Evolutionary conservation across 2,888 invertebrate genomes (phyloP).

Genomic region (Agrochola lota): DNA sequence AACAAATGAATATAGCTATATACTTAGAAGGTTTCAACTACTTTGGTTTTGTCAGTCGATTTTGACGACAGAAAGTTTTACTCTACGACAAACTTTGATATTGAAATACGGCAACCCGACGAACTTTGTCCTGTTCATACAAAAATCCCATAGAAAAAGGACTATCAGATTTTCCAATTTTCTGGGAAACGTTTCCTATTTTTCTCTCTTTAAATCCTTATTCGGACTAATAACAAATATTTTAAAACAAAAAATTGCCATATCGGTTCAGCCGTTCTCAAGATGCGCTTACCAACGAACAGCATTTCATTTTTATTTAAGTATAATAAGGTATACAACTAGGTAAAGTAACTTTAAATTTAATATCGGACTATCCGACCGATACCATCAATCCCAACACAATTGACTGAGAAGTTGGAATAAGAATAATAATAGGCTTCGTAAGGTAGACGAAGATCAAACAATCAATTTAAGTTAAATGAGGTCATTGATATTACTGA

Average conservation of each 20-base stretch:
- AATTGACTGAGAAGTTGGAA: constrained; percentile 2
- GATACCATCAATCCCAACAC: not conserved
- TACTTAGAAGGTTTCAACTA: not conserved
- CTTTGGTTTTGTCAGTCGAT: constrained; percentile 34
- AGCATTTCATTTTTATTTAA: not conserved
- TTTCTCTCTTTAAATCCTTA: not conserved
- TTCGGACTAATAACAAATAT: not conserved
- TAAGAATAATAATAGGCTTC: not conserved
- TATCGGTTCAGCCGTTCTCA: not conserved
- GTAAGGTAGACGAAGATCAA: not conserved
- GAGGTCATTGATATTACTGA: constrained; percentile 40
- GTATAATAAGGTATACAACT: not conserved
- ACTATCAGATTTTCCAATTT: not conserved
- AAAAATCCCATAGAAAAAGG: not conserved
- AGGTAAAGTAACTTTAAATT: not conserved
- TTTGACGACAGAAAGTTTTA: constrained; percentile 29
- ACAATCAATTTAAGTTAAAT: constrained; percentile 17
- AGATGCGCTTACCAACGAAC: not conserved
- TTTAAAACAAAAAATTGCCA: not conserved
- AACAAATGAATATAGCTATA: not conserved
- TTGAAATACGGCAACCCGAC: constrained; percentile 12
- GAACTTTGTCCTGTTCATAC: not conserved
- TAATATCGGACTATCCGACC: not conserved
- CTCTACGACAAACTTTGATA: constrained; percentile 1
- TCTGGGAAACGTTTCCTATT: not conserved